Evolutionary conservation across 2,113 vertebrate genomes (phyloP).

Genomic region (Gracilinanus agilis): DNA sequence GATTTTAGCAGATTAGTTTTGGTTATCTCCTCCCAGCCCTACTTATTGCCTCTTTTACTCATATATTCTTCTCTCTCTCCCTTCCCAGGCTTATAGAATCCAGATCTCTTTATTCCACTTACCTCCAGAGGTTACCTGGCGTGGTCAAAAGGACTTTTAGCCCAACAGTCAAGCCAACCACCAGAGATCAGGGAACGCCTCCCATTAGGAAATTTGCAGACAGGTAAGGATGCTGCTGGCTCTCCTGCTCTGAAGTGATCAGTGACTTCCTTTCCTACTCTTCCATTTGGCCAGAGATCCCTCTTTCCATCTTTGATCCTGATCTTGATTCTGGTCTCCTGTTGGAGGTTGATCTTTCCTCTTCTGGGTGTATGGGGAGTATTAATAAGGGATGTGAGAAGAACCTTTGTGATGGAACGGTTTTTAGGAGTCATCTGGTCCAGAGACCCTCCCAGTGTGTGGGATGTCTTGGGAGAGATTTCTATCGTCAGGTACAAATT

Average conservation of each 20-base stretch:
- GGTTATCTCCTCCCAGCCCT: background rate
- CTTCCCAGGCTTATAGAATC: slow-evolving; percentile 87
- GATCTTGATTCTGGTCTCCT: too few species aligned
- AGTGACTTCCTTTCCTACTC: background rate
- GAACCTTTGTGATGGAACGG: background rate
- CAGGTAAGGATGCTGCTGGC: slow-evolving; percentile 77
- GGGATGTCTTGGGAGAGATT: background rate
- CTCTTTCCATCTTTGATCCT: too few species aligned
- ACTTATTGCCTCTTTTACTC: background rate
- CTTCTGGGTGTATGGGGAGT: background rate
- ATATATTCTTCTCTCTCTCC: background rate
- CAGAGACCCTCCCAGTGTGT: background rate
- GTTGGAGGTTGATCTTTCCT: background rate
- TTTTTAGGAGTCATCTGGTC: background rate
- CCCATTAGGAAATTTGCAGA: slow-evolving; percentile 84
- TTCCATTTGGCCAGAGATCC: background rate
- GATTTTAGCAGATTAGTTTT: background rate
- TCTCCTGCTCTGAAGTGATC: accelerated
- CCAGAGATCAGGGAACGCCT: background rate
- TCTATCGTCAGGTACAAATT: background rate
- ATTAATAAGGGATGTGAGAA: background rate
- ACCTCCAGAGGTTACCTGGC: slow-evolving; percentile 87
- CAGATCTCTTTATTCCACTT: slow-evolving; percentile 89
- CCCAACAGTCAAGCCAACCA: background rate
- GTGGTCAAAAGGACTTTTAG: slow-evolving; percentile 83